Evolutionary conservation across 1,140 invertebrate genomes (phyloP).

Genomic region (Euura saliciscinereae): DNA sequence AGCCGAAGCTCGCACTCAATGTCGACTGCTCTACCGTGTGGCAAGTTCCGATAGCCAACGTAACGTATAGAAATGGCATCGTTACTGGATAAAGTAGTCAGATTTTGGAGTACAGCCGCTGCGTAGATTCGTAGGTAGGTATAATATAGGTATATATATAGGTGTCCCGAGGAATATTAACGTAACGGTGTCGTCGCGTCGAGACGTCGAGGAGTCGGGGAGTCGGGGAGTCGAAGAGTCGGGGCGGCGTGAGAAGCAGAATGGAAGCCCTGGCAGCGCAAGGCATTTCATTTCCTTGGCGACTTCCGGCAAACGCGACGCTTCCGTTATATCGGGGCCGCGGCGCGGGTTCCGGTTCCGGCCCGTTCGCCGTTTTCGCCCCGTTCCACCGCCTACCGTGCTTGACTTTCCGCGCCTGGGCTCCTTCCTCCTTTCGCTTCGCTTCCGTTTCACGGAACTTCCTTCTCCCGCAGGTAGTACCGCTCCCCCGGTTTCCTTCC

Average conservation of each 20-base stretch:
- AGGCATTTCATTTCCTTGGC: slow-evolving; percentile 58
- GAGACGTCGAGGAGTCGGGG: background rate
- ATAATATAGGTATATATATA: no score
- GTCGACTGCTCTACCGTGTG: no score
- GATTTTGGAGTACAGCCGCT: no score
- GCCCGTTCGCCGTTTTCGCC: slow-evolving; percentile 34
- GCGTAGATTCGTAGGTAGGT: no score
- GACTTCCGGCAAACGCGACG: slow-evolving; percentile 60
- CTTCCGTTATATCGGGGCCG: slow-evolving; percentile 56
- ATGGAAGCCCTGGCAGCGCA: slow-evolving; percentile 20
- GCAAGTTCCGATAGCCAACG: no score
- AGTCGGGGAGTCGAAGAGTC: background rate
- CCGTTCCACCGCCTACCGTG: slow-evolving; percentile 17
- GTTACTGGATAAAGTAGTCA: no score
- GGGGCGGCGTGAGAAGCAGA: background rate
- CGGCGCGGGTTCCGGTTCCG: slow-evolving; percentile 42
- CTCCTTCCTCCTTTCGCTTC: slow-evolving; percentile 43
- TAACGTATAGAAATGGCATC: no score
- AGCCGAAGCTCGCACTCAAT: no score
- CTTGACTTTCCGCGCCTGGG: slow-evolving; percentile 32
- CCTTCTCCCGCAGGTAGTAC: slow-evolving; percentile 39
- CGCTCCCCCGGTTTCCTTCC: slow-evolving; percentile 15
- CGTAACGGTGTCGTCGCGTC: no score
- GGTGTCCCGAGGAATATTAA: no score
- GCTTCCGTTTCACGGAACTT: slow-evolving; percentile 36